Conservation (phyloP, 2,797 vertebrate genomes). For the Microctenopoma steveboyesi region DNA sequence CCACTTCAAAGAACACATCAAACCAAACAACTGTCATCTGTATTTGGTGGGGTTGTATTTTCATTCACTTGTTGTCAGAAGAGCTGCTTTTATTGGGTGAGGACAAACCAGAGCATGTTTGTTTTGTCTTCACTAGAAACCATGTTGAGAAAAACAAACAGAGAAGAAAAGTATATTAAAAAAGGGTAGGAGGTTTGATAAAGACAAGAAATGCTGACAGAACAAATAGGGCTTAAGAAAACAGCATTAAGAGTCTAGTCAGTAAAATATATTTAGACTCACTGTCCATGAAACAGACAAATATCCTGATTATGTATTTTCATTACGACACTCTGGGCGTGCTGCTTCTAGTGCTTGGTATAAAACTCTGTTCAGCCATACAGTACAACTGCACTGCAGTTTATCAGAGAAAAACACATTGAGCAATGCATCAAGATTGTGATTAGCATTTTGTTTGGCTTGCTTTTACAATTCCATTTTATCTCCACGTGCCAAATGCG, state of each 20-base stretch:
- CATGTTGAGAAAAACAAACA: conserved; percentile 1
- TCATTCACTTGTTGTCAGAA: conserved; percentile 36
- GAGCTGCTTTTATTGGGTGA: conserved; percentile 43
- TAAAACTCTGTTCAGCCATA: neutral
- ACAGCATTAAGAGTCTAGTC: neutral
- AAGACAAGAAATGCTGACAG: conserved; percentile 9
- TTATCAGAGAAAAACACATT: neutral
- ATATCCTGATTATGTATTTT: conserved; percentile 10
- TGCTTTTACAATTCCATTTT: conserved; percentile 1
- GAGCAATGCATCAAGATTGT: neutral
- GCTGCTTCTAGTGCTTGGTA: neutral
- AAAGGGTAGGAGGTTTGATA: neutral
- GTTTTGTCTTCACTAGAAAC: conserved; percentile 15
- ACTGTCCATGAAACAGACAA: conserved; percentile 1
- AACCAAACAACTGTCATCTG: conserved; percentile 50
- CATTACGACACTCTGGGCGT: neutral
- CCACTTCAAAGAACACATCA: conserved; percentile 66
- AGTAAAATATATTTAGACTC: conserved; percentile 1
- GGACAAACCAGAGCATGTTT: conserved; percentile 32
- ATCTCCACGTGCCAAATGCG: neutral
- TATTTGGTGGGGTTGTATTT: conserved; percentile 43
- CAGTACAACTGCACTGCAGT: neutral
- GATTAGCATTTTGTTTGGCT: neutral
- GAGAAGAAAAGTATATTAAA: conserved; percentile 3
- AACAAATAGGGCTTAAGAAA: neutral